Evolutionary conservation across 2,888 invertebrate species (phyloP), one percentile per base, ranked within the genome.

Genomic region (Sinhomidia bicolor): DNA sequence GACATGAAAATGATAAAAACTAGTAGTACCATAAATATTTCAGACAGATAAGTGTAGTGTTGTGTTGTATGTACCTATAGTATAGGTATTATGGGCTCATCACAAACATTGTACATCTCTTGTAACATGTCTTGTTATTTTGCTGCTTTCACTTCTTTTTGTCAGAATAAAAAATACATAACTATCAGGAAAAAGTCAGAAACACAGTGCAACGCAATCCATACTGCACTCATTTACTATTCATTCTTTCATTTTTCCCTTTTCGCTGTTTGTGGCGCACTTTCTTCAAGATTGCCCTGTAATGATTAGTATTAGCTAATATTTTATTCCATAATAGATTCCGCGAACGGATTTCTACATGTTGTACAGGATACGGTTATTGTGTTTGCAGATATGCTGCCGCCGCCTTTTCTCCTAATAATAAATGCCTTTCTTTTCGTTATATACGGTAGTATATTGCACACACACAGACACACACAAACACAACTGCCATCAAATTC

Each of bases 171-270:
- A 57, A 57, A 17, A 57, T n/a, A n/a, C n/a, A 20, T 57, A 20
- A 57, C n/a, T 12, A 47, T 2, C 47, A 17, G 20, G 57, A 20
- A 57, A n/a, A 57, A 20, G 57, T 57, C 5, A 20, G 20, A 57
- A 3, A 20, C 36, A 36, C 36, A 36, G 57, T 57, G 57, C 57
- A 57, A 3, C 20, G 57, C 20, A 60, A 20, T 65, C 14, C 65
- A 65, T 60, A n/a, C n/a, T 32, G 29, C 41, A 36, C 57, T 80
- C 80, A 80, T 80, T 62, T 36, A 80, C 57, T 80, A 80, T 81
- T 81, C 51, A 81, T 65, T 68, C 51, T 7, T 68, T 23, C 36
- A 23, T 41, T 23, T 62, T 62, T 57, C 14, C 57, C 62, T 36
- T 44, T 41, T 54, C 41, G 23, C 20, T 6, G 29, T 62, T 62